Evolutionary conservation across 2,113 vertebrate genomes (phyloP).

Genomic region (Delphinapterus leucas): DNA sequence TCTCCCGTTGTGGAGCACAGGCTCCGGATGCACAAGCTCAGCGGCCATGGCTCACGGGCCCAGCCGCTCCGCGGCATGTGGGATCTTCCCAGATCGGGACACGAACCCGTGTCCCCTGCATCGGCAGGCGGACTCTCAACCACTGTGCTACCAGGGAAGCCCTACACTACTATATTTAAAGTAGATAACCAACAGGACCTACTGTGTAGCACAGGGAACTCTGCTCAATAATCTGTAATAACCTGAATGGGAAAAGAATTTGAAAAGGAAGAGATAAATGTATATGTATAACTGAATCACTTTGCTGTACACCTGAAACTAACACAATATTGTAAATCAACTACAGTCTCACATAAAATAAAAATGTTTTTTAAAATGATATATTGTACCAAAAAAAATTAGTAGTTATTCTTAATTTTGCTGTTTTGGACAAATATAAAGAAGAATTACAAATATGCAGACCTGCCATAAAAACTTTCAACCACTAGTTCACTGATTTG

Average conservation of each 20-base stretch:
- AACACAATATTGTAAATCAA: not conserved
- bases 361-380: not conserved
- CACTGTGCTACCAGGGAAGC: too few species aligned
- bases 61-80: too few species aligned
- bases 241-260: not conserved
- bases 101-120: too few species aligned
- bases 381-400: not conserved
- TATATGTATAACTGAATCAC: not conserved
- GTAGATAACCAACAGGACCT: not conserved
- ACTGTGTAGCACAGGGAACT: not conserved
- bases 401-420: constrained; percentile 6
- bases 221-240: not conserved
- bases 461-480: not conserved
- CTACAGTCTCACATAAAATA: not conserved
- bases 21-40: too few species aligned
- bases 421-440: not conserved
- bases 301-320: not conserved
- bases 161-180: not conserved
- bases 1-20: too few species aligned
- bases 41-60: too few species aligned
- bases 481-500: not conserved
- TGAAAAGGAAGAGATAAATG: not conserved
- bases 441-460: not conserved
- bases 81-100: too few species aligned
- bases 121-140: too few species aligned